Base-by-base conservation (phyloP, 1,140 invertebrate species). In the Myzus persicae region DNA sequence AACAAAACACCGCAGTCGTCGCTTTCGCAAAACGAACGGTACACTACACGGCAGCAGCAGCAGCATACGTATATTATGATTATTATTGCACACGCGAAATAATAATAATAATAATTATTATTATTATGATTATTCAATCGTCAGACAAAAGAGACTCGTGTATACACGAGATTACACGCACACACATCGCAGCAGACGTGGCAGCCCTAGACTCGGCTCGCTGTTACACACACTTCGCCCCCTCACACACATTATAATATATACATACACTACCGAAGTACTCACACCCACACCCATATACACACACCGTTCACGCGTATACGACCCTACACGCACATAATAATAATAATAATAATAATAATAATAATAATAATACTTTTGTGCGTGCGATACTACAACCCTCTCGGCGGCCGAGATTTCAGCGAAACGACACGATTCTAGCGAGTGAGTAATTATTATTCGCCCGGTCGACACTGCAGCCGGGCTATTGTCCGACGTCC, bases 361-460 rank as follows among this genome's bases (percentile, higher is more conserved):
- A 46, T 48, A 48, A 48, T 51, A 51, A n/a, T 44, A 8, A 44
- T 44, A 8, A 54, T 67, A 76, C n/a, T 76, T 76, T 76, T 76
- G 59, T 31, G 48, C 42, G 40, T 26, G 36, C 1, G n/a, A 59
- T n/a, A n/a, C 36, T 11, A 20, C 51, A 51, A 48, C 46, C 88
- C 88, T 54, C 85, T 89, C 85, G 5, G 18, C 46, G 26, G 6
- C 38, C 38, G 38, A 90, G 88, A 90, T 90, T 59, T 90, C 38
- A 38, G 46, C 88, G 24, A 90, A 59, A 90, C 88, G 38, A 90
- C 88, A 90, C 51, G 88, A 90, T 90, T 90, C 88, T 40, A 31
- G 51, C 51, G 36, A 59, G 88, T 42, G 88, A 59, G 51, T 90
- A 90, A 59, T 54, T 59, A 90, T 90, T 90, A 90, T 59, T 54